These are phyloP conservation scores for Takifugu bimaculatus DNA, from an alignment of 2,113 vertebrate species.

Conservation along the genomic window DNA sequence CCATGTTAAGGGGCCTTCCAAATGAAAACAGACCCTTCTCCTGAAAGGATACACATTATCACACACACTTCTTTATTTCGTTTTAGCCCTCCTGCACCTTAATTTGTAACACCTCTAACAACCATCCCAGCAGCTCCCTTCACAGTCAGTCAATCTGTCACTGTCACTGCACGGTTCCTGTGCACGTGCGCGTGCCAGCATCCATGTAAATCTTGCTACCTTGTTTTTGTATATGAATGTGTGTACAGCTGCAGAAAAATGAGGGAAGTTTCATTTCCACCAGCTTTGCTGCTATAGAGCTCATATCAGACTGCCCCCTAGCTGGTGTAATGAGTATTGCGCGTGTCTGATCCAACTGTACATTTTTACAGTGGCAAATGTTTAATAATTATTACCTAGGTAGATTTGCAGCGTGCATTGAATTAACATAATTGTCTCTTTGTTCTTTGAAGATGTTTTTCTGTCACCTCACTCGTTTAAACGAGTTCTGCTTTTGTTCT, in stretches of 20 bases:
- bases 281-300: slow-evolving; percentile 27
- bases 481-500: too few relatives aligned
- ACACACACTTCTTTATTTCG: slow-evolving; percentile 69
- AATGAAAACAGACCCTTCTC: slow-evolving; percentile 60
- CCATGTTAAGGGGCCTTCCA: slow-evolving; percentile 50
- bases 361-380: not conserved
- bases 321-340: slow-evolving; percentile 39
- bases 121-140: slow-evolving; percentile 52
- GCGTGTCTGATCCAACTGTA: not conserved
- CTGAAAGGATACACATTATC: slow-evolving; percentile 62
- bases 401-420: too few relatives aligned
- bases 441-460: too few relatives aligned
- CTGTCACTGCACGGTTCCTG: slow-evolving; percentile 19
- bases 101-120: slow-evolving; percentile 73
- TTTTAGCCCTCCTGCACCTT: slow-evolving; percentile 60
- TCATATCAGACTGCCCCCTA: slow-evolving; percentile 73
- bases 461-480: too few relatives aligned
- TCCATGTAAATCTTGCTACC: not conserved
- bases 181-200: not conserved
- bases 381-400: not conserved
- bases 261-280: slow-evolving; percentile 43
- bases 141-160: slow-evolving; percentile 70
- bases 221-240: slow-evolving; percentile 9
- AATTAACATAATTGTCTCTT: too few relatives aligned
- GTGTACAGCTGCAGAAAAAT: slow-evolving; percentile 31